phyloP scores from a whole-genome alignment of 1,140 invertebrate species.

The Parasteatoda tepidariorum region DNA sequence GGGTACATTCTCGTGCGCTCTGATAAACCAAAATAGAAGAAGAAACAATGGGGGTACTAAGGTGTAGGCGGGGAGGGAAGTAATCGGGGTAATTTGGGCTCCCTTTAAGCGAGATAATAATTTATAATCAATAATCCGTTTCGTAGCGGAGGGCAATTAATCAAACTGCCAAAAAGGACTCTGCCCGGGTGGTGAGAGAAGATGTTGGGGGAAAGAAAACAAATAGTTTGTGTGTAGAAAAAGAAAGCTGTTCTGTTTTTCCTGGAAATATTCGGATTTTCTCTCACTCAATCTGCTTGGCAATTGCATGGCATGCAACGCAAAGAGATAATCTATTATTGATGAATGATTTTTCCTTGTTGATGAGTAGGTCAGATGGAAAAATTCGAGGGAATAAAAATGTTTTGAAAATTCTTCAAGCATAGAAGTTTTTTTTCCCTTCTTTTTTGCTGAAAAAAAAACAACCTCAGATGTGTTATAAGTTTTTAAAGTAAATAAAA shows the following conservation, averaged over 20 bases:
- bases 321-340: background rate
- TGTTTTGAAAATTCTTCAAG: no score
- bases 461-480: no score
- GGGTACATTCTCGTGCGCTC: constrained; percentile 7
- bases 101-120: constrained; percentile 45
- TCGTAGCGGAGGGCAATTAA: constrained; percentile 18
- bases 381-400: no score
- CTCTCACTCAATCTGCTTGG: no score
- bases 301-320: background rate
- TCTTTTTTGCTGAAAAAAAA: no score
- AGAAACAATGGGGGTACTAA: constrained; percentile 30
- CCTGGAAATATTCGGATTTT: background rate
- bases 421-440: no score
- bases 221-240: constrained; percentile 29
- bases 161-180: constrained; percentile 31
- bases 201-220: background rate
- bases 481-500: no score
- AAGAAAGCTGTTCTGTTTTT: constrained; percentile 7
- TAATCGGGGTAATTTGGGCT: constrained; percentile 50
- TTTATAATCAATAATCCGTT: constrained; percentile 50
- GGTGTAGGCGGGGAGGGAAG: background rate
- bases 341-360: background rate
- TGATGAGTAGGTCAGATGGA: no score
- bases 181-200: background rate
- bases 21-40: constrained; percentile 38